Base-by-base conservation (phyloP, 2,888 invertebrate species). In the Onthophagus sagittarius region DNA sequence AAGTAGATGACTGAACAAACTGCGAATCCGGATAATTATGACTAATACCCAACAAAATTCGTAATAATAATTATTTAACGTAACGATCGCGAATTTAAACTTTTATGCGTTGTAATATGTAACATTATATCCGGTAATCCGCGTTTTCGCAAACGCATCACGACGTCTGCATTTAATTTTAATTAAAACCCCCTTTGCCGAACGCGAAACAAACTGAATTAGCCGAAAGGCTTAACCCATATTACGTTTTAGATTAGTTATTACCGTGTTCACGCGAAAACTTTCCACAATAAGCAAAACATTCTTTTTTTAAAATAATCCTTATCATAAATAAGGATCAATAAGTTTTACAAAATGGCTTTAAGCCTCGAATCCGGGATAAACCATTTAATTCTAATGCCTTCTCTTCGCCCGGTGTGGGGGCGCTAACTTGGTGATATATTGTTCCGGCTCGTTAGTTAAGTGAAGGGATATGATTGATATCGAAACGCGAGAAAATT, bases 361-460 rank as follows among this genome's bases (percentile, higher is more conserved):
- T 11, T 7, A 53, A 53, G 11, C 11, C 39, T 53, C 7, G 6
- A 53, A 53, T 7, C 39, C 39, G 39, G 39, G 39, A 53, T 53
- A 53, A 53, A 53, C 11, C 39, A 53, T 53, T 53, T 53, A 53
- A 53, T 53, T 53, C 39, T 11, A 53, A 53, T 11, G 11, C 6
- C 11, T 11, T 7, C 39, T 53, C 39, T 53, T 53, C 11, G 39
- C 2, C 2, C 23, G 23, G 23, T 3, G 23, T 7, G 39, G 23
- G 23, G 2, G 23, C 39, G 39, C 39, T 53, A 32, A 23, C 23
- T 5, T 23, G 67, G 32, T 62, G 69, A 74, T 62, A 70, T 72
- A 74, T 69, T 72, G 71, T 64, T 53, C 69, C 71, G 71, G 74
- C 69, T 74, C 74, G 71, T 74, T 74, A 74, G 74, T 72, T 74